A percentile compares a stretch with the other conserved stretches of the same genome.
Conservation (phyloP, 2,113 vertebrate species). For the Embiotoca jacksoni region DNA sequence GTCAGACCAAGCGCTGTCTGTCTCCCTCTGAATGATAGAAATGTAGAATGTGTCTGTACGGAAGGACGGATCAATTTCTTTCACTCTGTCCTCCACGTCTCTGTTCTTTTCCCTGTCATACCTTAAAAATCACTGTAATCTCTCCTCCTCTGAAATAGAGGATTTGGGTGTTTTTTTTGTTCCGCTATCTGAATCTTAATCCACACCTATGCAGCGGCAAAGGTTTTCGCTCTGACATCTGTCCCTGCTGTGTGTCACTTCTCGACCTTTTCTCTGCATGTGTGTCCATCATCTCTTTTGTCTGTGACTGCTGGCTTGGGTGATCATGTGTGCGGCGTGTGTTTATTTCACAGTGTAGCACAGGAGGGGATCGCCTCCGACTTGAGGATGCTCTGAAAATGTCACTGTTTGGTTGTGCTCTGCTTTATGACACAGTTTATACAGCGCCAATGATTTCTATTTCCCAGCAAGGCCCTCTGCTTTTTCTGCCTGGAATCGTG, state of each 20-base stretch:
- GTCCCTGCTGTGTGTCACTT: slow-evolving; percentile 65
- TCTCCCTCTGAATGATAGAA: slow-evolving; percentile 81
- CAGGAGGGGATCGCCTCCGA: slow-evolving; percentile 57
- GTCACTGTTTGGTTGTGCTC: slow-evolving; percentile 80
- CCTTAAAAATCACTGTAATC: slow-evolving; percentile 58
- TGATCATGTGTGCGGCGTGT: slow-evolving; percentile 58
- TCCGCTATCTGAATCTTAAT: slow-evolving; percentile 56
- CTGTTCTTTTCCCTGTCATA: slow-evolving; percentile 59
- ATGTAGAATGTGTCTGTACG: slow-evolving; percentile 72
- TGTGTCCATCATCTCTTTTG: slow-evolving; percentile 68
- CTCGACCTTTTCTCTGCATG: slow-evolving; percentile 62
- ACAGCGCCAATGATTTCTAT: slow-evolving; percentile 68
- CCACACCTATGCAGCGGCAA: slow-evolving; percentile 35
- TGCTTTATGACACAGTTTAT: slow-evolving; percentile 80
- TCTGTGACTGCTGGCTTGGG: slow-evolving; percentile 61
- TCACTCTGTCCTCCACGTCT: slow-evolving; percentile 59
- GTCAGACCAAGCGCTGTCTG: slow-evolving; percentile 69
- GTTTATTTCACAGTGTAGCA: slow-evolving; percentile 59
- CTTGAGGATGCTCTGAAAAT: slow-evolving; percentile 76
- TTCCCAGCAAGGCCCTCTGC: slow-evolving; percentile 64
- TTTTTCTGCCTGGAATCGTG: slow-evolving; percentile 79
- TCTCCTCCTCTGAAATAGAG: slow-evolving; percentile 41
- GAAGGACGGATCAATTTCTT: slow-evolving; percentile 78
- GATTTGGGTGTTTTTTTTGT: slow-evolving; percentile 31
- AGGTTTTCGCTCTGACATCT: slow-evolving; percentile 51